A percentile compares a stretch with the other conserved stretches of the same genome.
phyloP scores from a whole-genome alignment of 2,113 vertebrate genomes.

The Aptenodytes patagonicus region DNA sequence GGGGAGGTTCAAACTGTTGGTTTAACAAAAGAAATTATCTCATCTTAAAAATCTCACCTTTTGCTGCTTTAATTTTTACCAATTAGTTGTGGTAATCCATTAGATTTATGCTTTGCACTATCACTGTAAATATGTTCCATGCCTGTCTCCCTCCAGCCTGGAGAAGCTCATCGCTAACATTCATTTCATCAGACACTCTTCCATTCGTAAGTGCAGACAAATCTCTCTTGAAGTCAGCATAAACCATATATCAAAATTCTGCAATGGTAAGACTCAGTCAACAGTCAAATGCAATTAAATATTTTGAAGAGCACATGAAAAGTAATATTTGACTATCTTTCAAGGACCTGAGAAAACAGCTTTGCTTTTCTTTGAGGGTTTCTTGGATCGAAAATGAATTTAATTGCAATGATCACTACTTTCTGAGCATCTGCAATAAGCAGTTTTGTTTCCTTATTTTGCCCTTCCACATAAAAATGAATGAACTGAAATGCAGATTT shows the following conservation, averaged over 20 bases:
- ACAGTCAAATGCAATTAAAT: conserved; percentile 28
- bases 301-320: background rate
- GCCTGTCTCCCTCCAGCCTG: background rate
- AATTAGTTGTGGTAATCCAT: background rate
- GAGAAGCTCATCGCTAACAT: background rate
- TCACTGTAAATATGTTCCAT: background rate
- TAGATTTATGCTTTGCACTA: background rate
- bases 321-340: background rate
- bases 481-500: background rate
- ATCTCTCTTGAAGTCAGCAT: conserved; percentile 21
- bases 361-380: background rate
- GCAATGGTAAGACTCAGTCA: background rate
- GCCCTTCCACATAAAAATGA: background rate
- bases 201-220: background rate
- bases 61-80: background rate
- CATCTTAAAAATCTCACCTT: no score
- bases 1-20: background rate
- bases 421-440: background rate
- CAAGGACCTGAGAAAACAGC: background rate
- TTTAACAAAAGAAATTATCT: no score
- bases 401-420: background rate
- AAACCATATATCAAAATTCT: conserved; percentile 37
- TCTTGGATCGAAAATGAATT: background rate
- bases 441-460: background rate
- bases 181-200: background rate